Percentiles rank a stretch among this genome's conserved stretches.
phyloP scores from a whole-genome alignment of 2,113 vertebrate genomes.

The Halichoeres trimaculatus region DNA sequence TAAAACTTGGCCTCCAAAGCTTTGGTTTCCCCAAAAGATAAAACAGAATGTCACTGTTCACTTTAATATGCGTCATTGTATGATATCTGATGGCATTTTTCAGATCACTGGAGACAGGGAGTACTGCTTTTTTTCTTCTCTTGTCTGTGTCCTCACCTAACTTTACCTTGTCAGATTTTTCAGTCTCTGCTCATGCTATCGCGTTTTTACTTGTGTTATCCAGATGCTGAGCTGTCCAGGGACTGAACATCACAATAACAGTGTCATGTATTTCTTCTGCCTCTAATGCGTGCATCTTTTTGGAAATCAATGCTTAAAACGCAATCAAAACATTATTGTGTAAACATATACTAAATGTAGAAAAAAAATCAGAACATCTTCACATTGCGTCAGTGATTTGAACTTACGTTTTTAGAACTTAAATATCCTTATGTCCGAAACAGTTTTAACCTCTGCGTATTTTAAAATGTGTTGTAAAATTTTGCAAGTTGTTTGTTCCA shows the following conservation, averaged over 20 bases:
- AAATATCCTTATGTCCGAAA: no score
- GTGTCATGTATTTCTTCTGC: background rate
- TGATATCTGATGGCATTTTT: slow-evolving; percentile 35
- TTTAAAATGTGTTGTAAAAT: no score
- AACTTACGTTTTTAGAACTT: no score
- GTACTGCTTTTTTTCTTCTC: background rate
- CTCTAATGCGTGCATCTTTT: no score
- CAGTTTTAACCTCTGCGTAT: no score
- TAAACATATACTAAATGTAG: no score
- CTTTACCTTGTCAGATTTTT: background rate
- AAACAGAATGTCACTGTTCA: background rate
- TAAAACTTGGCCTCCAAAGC: background rate
- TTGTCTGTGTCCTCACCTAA: background rate
- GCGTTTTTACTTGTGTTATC: background rate
- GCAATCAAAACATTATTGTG: no score
- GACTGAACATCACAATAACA: no score
- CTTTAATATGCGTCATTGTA: background rate
- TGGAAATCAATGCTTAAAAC: no score
- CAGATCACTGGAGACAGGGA: slow-evolving; percentile 4
- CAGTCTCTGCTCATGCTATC: background rate
- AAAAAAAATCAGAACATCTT: no score
- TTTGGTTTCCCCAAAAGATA: slow-evolving; percentile 2
- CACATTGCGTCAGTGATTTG: no score
- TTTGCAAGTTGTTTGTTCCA: no score
- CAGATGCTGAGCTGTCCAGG: background rate